These are phyloP conservation scores for Dyspetes luteomarginatus DNA, from an alignment of 2,888 invertebrate genomes.

Conservation along the genomic window DNA sequence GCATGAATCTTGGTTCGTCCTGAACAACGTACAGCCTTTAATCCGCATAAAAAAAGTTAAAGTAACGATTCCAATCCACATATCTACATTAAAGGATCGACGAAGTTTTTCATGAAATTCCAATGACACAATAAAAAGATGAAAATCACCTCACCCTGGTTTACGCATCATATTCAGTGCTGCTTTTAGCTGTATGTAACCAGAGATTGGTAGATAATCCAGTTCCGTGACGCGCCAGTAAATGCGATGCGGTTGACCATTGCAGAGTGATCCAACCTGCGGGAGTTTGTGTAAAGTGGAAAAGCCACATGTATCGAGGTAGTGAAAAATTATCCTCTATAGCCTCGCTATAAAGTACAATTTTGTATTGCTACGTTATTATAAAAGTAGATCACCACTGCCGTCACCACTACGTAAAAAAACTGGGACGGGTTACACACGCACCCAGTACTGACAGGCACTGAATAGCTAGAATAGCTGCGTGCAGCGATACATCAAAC, in stretches of 20 bases:
- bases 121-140: no score
- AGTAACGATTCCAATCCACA: background rate
- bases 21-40: constrained; percentile 62
- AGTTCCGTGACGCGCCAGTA: constrained; percentile 71
- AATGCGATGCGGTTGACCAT: constrained; percentile 69
- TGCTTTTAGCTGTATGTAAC: constrained; percentile 71
- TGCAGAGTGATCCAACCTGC: constrained; percentile 69
- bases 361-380: no score
- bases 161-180: constrained; percentile 69
- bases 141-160: constrained; percentile 67
- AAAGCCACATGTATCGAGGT: background rate
- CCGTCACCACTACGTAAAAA: no score
- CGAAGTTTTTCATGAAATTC: background rate
- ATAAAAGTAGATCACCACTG: no score
- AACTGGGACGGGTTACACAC: no score
- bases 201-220: constrained; percentile 70
- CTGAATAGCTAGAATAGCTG: background rate
- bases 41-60: background rate
- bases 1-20: constrained; percentile 54
- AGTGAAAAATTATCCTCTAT: no score
- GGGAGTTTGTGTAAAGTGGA: constrained; percentile 3
- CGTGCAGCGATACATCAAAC: no score
- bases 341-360: no score
- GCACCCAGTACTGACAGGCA: no score
- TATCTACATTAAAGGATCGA: background rate